These are phyloP conservation scores for Sminthurinus aureus DNA, from an alignment of 2,888 invertebrate genomes.

Conservation along the genomic window DNA sequence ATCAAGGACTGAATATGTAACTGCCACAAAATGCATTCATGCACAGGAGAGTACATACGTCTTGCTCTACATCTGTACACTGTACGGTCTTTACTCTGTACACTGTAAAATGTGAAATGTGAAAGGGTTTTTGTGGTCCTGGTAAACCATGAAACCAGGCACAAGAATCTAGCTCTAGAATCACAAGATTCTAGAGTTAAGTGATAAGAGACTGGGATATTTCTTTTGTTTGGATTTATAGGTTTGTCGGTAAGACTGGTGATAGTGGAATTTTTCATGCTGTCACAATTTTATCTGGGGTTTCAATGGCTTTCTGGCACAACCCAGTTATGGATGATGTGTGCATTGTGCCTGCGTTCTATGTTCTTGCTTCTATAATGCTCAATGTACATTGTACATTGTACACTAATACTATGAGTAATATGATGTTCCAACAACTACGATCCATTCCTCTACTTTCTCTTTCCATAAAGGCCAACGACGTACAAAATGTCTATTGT, in stretches of 20 bases:
- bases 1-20: not conserved
- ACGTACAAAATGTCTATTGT: not conserved
- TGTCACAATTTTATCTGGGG: conserved; percentile 24
- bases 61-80: too few species aligned
- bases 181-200: not conserved
- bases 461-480: too few species aligned
- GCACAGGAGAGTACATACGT: too few species aligned
- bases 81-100: not conserved
- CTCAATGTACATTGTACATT: not conserved
- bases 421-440: too few species aligned
- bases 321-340: too few species aligned
- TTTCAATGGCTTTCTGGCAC: not conserved
- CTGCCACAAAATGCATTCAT: too few species aligned
- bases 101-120: not conserved
- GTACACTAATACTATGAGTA: not conserved
- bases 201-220: not conserved
- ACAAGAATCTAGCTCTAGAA: too few species aligned
- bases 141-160: too few species aligned
- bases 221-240: not conserved
- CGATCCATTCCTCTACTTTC: too few species aligned
- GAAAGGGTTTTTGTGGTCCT: not conserved
- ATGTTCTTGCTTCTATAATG: not conserved
- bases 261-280: conserved; percentile 19
- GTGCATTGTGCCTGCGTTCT: too few species aligned
- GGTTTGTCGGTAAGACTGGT: conserved; percentile 5